Evolutionary conservation across 2,888 invertebrate species (phyloP), one percentile per base, ranked within the genome.

Genomic region (Eristalis arbustorum): DNA sequence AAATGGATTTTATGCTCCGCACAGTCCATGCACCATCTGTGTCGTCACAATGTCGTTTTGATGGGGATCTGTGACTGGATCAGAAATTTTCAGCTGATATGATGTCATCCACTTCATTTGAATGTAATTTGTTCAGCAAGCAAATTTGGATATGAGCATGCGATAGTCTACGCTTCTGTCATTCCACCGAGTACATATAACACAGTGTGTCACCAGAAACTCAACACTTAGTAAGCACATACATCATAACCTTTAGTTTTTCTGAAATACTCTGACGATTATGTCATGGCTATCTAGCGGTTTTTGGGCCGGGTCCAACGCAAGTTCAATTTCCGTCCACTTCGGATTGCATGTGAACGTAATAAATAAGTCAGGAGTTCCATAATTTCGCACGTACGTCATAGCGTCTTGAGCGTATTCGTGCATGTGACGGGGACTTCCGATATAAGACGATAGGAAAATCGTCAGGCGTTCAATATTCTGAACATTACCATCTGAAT

Each of bases 141-240:
- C 91, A 92, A 25, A 25, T 25, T 25, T 2, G 25, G 25, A 25
- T 25, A 25, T 25, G 25, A 25, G 25, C 25, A 25, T 25, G 25
- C 25, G 25, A 25, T 25, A 25, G 25, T 25, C 25, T 3, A 25
- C 25, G 25, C 25, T 25, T 25, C 25, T 25, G 25, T 3, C 25
- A 25, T 25, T 91, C 90, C 31, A 89, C 71, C 14, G 89, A 88
- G 84, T 89, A 89, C 89, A 89, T 87, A 88, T 88, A 90, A 56
- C 90, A 90, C 2, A 87, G 79, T 18, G 59, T 69, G 14, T 77
- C 63, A 10, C 87, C 88, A 80, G 78, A 89, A 23, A 89, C 87
- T 23, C 56, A 28, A 49, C 62, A 31, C 64, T 88, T 85, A 10
- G 81, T 74, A 63, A 88, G 75, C n/a, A 88, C 67, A 78, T 88